These are phyloP conservation scores for Drosophila santomea DNA, from an alignment of 1,140 invertebrate species.

Conservation along the genomic window DNA sequence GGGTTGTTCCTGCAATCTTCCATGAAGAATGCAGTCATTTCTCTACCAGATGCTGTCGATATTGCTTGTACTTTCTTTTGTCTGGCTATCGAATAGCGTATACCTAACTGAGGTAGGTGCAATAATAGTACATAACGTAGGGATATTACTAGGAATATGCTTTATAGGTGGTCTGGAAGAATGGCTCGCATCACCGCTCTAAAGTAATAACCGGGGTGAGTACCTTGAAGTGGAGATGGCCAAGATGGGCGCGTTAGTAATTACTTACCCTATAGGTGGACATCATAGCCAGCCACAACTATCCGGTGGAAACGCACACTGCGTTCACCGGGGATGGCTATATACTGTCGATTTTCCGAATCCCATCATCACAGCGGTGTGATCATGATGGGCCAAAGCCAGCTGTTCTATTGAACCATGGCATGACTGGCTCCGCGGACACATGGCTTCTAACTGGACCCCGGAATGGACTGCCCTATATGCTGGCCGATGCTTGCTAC, in stretches of 20 bases:
- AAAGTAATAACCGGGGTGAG: background rate
- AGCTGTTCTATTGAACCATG: background rate
- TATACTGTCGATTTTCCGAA: background rate
- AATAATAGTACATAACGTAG: background rate
- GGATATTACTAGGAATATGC: background rate
- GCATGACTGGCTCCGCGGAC: background rate
- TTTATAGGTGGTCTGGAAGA: background rate
- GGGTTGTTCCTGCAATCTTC: background rate
- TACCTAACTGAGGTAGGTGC: background rate
- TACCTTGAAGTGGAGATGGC: background rate
- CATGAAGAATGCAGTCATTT: slow-evolving; percentile 2
- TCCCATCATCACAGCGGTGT: background rate
- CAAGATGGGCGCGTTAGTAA: background rate
- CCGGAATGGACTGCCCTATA: background rate
- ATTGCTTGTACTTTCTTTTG: background rate
- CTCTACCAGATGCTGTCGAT: background rate
- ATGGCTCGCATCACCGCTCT: background rate
- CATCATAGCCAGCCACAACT: slow-evolving; percentile 1
- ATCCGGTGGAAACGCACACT: background rate
- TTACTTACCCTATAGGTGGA: background rate
- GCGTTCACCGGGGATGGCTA: background rate
- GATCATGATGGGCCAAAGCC: background rate
- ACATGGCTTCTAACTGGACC: background rate
- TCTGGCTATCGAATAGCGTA: background rate
- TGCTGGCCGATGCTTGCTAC: slow-evolving; percentile 1